Conservation (phyloP, 2,113 vertebrate genomes). For the Micromys minutus region DNA sequence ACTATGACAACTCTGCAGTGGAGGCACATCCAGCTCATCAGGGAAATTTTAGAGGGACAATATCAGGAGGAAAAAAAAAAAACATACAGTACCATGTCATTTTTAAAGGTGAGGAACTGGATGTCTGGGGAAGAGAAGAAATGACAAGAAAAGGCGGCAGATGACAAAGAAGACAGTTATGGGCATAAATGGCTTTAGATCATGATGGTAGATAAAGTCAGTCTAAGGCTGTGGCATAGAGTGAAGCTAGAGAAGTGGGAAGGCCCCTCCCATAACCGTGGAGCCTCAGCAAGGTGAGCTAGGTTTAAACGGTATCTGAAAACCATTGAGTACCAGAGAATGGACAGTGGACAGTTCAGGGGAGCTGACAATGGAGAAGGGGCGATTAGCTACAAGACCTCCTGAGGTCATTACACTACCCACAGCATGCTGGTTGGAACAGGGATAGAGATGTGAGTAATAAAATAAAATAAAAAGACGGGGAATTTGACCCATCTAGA, state of each 20-base stretch:
- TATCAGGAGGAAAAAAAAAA: neutral
- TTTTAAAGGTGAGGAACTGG: conserved; percentile 22
- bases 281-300: neutral
- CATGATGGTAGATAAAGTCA: neutral
- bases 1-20: conserved; percentile 11
- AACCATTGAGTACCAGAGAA: neutral
- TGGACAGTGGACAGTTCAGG: neutral
- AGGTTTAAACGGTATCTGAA: neutral
- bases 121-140: neutral
- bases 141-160: neutral
- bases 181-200: neutral
- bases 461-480: neutral
- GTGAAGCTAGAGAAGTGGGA: neutral
- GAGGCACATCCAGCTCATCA: neutral
- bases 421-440: neutral
- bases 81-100: neutral
- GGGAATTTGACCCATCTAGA: conserved; percentile 17
- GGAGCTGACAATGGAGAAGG: neutral
- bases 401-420: neutral
- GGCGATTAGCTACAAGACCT: neutral
- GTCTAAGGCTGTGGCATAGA: neutral
- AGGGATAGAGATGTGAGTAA: neutral
- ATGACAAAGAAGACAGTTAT: neutral
- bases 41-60: neutral
- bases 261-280: neutral